Evolutionary conservation across 1,140 invertebrate species (phyloP), one percentile per base, ranked within the genome.

Genomic region (Papilio polytes): DNA sequence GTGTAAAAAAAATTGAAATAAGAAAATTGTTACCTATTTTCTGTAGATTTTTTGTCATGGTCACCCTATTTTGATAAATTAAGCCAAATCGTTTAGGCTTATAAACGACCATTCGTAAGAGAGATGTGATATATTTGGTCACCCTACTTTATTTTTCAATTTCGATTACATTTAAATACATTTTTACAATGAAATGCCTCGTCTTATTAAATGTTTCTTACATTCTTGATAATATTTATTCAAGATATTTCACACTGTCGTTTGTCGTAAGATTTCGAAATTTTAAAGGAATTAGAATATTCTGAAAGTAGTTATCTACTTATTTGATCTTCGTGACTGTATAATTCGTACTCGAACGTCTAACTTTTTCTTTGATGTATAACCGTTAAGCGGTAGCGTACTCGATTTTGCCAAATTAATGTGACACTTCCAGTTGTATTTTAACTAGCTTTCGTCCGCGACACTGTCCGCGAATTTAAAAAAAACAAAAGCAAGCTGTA

Each of bases 291-390:
- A 31, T 51, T 51, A 74, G 73, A 20, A 76, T 48, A 48, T 22
- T 53, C 46, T 76, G 74, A 76, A 76, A 76, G 74, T 76, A n/a
- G n/a, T n/a, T n/a, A n/a, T n/a, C n/a, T n/a, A 13, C 3, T 13
- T 76, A 76, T 76, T 76, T 48, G 51, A 51, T 76, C n/a, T 76
- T 76, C 74, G 74, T 76, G 74, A 76, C 74, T 3, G 41, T 53
- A 22, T 26, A 51, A 76, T 76, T 48, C 41, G 2, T 76, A 76
- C 20, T 8, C 46, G 73, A 13, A 22, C 26, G 74, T 70, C 26
- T 70, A 26, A 31, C 63, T 31, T 36, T 63, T 31, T 76, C 44
- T 48, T 46, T 22, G 41, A 41, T 76, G 22, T 46, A n/a, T 15
- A 51, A 51, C 44, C 74, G 74, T 76, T 76, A 76, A 70, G 63